Evolutionary conservation across 2,113 vertebrate species (phyloP), one percentile per base, ranked within the genome.

Genomic region (Neomonachus schauinslandi): DNA sequence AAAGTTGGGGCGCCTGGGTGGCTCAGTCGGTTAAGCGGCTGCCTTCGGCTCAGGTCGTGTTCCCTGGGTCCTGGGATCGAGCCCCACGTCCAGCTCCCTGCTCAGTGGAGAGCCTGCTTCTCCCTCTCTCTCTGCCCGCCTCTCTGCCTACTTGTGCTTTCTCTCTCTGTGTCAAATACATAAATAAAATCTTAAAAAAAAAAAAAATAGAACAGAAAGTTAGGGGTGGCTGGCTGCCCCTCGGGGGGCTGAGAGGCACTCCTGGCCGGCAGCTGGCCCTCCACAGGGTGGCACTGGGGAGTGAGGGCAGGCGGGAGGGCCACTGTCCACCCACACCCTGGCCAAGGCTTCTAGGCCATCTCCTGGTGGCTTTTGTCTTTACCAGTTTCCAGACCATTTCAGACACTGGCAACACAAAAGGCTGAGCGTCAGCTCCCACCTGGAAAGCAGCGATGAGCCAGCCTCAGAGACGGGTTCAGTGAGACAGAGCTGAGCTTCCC

Each of bases 381-480:
- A 86, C 71, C n/a, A 36, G n/a, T 92, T 97, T 96, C 93, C 46
- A 42, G 92, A 53, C 79, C 87, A 65, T 95, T 97, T 97, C 91
- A 96, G 93, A 96, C 59, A 57, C 65, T 28, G 39, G 55, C 55
- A 79, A 51, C 69, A 76, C 76, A 57, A 91, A 90, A 90, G 49
- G n/a, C 49, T 19, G 77, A 95, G 89, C 77, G 76, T 87, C 83
- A 65, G 51, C 80, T 96, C 74, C 87, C 57, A 13, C 86, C 57
- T 92, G 84, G 83, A 97, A 77, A 72, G 71, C 87, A 79, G 53
- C 2, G 0, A 76, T 84, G 80, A 79, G 31, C 91, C 36, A 63
- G 80, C 63, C 89, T 42, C 7, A 0, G 92, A 91, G 90, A 18
- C 36, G 77, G 79, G 61, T 39, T 96, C 72, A 7, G 13, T 71